These are phyloP conservation scores for Nibea coibor DNA, from an alignment of 2,113 vertebrate genomes.

Conservation along the genomic window DNA sequence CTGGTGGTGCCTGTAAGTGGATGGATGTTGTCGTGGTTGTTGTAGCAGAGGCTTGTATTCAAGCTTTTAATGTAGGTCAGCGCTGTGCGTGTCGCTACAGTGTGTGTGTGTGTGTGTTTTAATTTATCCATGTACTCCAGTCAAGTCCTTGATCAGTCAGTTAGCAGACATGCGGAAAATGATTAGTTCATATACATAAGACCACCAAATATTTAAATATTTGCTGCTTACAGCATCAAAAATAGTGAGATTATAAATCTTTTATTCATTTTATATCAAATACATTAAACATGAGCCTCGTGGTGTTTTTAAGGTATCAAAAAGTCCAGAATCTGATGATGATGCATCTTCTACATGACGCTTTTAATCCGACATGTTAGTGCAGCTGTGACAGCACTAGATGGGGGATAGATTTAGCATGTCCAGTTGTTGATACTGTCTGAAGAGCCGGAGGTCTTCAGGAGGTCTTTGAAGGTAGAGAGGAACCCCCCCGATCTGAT, in stretches of 20 bases:
- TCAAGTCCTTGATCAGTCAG: background rate
- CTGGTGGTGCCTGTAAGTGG: conserved; percentile 79
- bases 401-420: too few relatives aligned
- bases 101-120: background rate
- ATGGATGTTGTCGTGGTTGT: background rate
- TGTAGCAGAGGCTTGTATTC: background rate
- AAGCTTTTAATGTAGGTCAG: background rate
- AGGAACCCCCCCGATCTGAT: too few relatives aligned
- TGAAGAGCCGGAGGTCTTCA: too few relatives aligned
- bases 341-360: background rate
- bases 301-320: too few relatives aligned
- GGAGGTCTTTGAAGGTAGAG: too few relatives aligned
- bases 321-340: background rate
- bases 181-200: background rate
- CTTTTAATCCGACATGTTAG: too few relatives aligned
- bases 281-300: background rate
- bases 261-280: background rate
- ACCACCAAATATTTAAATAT: background rate
- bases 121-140: background rate
- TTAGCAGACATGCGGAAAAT: background rate
- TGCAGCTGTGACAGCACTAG: too few relatives aligned
- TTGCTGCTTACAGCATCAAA: background rate
- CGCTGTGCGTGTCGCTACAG: background rate
- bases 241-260: background rate
- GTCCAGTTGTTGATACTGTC: too few relatives aligned